Percentiles rank a stretch among this genome's conserved stretches.
Conservation (phyloP, 2,113 vertebrate genomes). For the Trachemys scripta region DNA sequence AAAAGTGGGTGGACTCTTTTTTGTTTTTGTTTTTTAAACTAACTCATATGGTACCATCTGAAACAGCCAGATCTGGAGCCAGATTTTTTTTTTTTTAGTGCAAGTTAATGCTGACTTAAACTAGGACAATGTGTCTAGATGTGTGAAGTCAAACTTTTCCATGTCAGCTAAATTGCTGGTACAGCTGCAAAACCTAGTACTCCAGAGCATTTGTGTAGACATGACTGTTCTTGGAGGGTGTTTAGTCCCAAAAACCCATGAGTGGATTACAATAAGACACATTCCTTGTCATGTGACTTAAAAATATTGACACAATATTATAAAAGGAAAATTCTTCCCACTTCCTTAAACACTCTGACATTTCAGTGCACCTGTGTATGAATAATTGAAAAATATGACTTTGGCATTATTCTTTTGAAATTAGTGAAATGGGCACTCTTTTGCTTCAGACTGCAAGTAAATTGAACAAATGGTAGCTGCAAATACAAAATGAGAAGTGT, state of each 20-base stretch:
- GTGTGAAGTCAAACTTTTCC: constrained; percentile 53
- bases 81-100: constrained; percentile 39
- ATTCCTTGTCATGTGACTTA: background rate
- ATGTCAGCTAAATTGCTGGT: constrained; percentile 62
- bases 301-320: background rate
- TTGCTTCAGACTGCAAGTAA: background rate
- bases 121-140: constrained; percentile 70
- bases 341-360: background rate
- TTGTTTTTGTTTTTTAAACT: constrained; percentile 12
- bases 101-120: constrained; percentile 67
- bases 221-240: constrained; percentile 55
- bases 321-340: background rate
- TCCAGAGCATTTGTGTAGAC: constrained; percentile 61
- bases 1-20: constrained; percentile 59
- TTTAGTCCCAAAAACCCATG: constrained; percentile 47
- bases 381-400: background rate
- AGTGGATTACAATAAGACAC: constrained; percentile 37
- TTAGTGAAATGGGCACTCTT: background rate
- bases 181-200: constrained; percentile 58
- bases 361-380: background rate
- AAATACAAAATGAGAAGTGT: background rate
- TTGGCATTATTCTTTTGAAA: background rate
- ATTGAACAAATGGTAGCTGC: background rate
- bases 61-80: constrained; percentile 64
- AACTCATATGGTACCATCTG: constrained; percentile 39